Evolutionary conservation across 2,113 vertebrate genomes (phyloP).

Genomic region (Oxygymnocypris stewartii): DNA sequence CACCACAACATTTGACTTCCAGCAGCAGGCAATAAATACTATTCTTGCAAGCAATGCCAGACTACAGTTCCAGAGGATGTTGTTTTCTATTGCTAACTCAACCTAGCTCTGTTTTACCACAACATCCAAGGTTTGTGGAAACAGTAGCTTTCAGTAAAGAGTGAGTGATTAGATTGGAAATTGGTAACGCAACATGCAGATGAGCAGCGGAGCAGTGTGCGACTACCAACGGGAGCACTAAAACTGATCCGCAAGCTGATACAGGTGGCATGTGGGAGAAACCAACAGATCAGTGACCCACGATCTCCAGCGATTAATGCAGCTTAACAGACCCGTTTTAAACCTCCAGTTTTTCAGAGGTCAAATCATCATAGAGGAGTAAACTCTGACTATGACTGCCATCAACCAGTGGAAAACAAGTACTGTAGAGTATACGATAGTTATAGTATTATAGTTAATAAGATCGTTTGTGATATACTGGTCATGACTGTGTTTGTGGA

Average conservation of each 20-base stretch:
- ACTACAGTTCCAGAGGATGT: not conserved
- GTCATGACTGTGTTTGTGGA: not conserved
- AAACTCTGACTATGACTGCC: not conserved
- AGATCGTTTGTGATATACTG: not conserved
- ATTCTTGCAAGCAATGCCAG: not conserved
- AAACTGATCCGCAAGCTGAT: not conserved
- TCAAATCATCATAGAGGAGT: not conserved
- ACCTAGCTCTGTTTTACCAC: not conserved
- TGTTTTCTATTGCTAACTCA: not conserved
- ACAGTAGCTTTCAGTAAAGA: not conserved
- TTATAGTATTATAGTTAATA: no score
- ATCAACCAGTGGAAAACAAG: not conserved
- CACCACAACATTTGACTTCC: not conserved
- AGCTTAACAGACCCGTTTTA: not conserved
- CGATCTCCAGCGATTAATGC: not conserved
- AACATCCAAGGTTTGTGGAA: not conserved
- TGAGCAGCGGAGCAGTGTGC: not conserved
- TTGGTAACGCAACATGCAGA: not conserved
- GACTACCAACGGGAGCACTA: not conserved
- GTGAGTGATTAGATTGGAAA: not conserved
- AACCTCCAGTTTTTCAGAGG: not conserved
- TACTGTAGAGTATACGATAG: not conserved
- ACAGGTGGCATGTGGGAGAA: not conserved
- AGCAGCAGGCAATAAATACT: not conserved
- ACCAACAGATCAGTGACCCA: not conserved